Evolutionary conservation across 2,888 invertebrate species (phyloP).

Genomic region (Ethmia dodecea): DNA sequence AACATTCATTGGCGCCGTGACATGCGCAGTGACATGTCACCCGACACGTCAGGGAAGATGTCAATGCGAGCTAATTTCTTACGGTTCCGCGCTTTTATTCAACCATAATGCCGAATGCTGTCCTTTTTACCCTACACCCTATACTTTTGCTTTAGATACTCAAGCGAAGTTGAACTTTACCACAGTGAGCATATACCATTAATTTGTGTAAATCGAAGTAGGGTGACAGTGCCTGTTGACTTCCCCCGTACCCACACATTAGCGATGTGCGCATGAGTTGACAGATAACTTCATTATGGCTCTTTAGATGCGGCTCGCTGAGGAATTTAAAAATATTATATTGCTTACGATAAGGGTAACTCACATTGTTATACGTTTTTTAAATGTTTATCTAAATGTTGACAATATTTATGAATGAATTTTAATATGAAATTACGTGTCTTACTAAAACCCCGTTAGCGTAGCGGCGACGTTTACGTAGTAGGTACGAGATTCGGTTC

Average conservation of each 20-base stretch:
- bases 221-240: slow-evolving; percentile 40
- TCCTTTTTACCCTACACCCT: too few relatives aligned
- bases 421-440: too few relatives aligned
- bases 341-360: slow-evolving; percentile 27
- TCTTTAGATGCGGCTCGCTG: slow-evolving; percentile 13
- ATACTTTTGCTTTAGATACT: slow-evolving; percentile 2
- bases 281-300: slow-evolving; percentile 46
- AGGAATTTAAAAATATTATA: slow-evolving; percentile 15
- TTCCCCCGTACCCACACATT: slow-evolving; percentile 51
- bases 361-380: slow-evolving; percentile 15
- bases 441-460: too few relatives aligned
- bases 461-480: too few relatives aligned
- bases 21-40: slow-evolving; percentile 35
- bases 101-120: slow-evolving; percentile 33
- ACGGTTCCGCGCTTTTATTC: slow-evolving; percentile 62
- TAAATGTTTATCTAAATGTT: slow-evolving; percentile 28
- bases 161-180: slow-evolving; percentile 1
- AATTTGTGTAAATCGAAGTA: too few relatives aligned
- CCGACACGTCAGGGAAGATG: slow-evolving; percentile 44
- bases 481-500: too few relatives aligned
- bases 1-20: slow-evolving; percentile 7
- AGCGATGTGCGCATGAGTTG: slow-evolving; percentile 45
- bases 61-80: slow-evolving; percentile 72
- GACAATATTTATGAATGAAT: slow-evolving; percentile 6
- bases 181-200: slow-evolving; percentile 2